phyloP scores from a whole-genome alignment of 2,113 vertebrate species.

The Ciconia stormi region DNA sequence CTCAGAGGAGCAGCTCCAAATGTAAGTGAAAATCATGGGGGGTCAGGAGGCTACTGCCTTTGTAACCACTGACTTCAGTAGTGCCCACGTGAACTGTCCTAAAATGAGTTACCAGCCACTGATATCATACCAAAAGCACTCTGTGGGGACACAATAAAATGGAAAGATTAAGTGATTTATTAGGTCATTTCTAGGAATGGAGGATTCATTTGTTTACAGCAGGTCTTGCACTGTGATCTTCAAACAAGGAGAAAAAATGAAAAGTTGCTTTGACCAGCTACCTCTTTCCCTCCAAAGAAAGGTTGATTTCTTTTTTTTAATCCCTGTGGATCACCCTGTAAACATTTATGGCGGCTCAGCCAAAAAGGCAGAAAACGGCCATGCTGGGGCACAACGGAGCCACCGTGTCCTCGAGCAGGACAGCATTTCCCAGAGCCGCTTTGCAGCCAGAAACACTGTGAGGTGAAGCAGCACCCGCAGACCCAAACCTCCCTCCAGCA shows the following conservation, averaged over 20 bases:
- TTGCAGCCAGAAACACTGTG: background rate
- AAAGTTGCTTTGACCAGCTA: background rate
- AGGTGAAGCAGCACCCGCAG: fast-evolving
- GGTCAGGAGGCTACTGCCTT: background rate
- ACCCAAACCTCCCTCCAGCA: background rate
- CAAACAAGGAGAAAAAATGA: background rate
- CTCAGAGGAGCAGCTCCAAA: background rate
- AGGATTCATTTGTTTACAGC: background rate
- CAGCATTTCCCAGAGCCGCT: background rate
- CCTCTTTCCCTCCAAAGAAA: background rate
- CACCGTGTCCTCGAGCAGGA: background rate
- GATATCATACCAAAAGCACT: background rate
- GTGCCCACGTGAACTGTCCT: background rate
- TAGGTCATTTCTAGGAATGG: background rate
- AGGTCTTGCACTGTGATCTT: background rate
- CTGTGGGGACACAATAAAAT: background rate
- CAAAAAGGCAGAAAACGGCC: background rate
- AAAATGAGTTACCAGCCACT: background rate
- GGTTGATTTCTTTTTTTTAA: background rate
- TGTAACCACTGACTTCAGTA: background rate
- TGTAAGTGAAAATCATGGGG: background rate
- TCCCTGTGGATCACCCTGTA: background rate
- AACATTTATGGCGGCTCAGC: background rate
- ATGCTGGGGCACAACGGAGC: background rate
- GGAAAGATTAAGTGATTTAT: background rate